A percentile compares a stretch with the other conserved stretches of the same genome.
These are phyloP conservation scores for Eretmodus cyanostictus DNA, from an alignment of 2,113 vertebrate species.

Conservation along the genomic window DNA sequence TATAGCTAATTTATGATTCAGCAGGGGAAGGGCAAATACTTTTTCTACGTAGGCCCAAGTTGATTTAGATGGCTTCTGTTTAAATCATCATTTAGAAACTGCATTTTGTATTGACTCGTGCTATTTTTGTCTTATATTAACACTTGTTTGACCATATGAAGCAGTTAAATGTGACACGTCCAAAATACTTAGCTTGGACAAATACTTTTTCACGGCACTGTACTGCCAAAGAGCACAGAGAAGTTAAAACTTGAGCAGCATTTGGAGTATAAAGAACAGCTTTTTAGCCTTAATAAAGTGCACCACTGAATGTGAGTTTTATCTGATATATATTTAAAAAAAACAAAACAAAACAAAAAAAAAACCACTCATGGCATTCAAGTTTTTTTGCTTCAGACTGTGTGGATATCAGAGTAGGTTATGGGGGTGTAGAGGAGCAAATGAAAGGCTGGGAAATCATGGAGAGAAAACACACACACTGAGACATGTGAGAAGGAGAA, in stretches of 20 bases:
- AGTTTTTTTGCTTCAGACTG: background rate
- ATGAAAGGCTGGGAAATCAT: slow-evolving; percentile 23
- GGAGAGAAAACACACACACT: background rate
- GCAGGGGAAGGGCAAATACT: background rate
- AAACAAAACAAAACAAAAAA: fast-evolving
- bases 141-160: background rate
- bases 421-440: slow-evolving; percentile 5
- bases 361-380: background rate
- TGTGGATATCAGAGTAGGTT: slow-evolving; percentile 2
- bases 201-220: background rate
- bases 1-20: background rate
- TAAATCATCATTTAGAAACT: background rate
- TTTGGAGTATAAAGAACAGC: background rate
- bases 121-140: background rate
- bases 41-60: background rate
- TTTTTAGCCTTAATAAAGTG: background rate
- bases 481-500: slow-evolving; percentile 30
- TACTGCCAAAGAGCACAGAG: background rate
- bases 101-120: background rate
- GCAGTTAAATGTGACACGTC: background rate
- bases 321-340: background rate
- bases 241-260: background rate
- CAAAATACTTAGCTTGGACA: background rate
- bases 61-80: background rate
- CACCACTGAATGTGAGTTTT: background rate